phyloP scores from a whole-genome alignment of 2,888 invertebrate genomes.

The Sialis lutaria region DNA sequence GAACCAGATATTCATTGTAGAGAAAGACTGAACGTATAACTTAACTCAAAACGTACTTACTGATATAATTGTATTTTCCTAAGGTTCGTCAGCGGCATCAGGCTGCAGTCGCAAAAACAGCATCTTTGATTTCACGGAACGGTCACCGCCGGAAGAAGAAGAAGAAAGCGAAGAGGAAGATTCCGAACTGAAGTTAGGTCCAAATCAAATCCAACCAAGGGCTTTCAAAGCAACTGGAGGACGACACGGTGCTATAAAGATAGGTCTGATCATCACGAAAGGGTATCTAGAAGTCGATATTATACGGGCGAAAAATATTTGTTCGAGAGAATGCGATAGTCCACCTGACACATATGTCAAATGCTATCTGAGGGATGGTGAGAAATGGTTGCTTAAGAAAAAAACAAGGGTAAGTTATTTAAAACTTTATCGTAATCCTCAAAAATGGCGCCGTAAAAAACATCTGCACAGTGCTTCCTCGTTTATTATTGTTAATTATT shows the following conservation, averaged over 20 bases:
- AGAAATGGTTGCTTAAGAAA: slow-evolving; percentile 77
- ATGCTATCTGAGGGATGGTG: slow-evolving; percentile 78
- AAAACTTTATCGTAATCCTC: no score
- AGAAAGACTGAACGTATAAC: no score
- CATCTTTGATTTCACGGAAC: slow-evolving; percentile 34
- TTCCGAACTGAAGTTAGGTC: slow-evolving; percentile 36
- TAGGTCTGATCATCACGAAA: slow-evolving; percentile 79
- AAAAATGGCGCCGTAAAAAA: no score
- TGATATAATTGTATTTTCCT: no score
- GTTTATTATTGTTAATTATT: no score
- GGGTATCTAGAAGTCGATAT: slow-evolving; percentile 83
- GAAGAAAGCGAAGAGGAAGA: slow-evolving; percentile 30
- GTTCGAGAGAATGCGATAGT: slow-evolving; percentile 49
- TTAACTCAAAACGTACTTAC: no score
- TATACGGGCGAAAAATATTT: slow-evolving; percentile 50
- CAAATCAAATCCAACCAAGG: slow-evolving; percentile 66
- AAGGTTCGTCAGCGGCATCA: slow-evolving; percentile 22
- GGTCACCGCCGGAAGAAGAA: slow-evolving; percentile 33
- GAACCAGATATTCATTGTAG: no score
- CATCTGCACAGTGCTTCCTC: no score
- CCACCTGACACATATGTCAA: slow-evolving; percentile 84
- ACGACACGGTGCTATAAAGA: slow-evolving; percentile 64
- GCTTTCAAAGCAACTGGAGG: slow-evolving; percentile 49
- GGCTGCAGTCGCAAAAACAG: slow-evolving; percentile 32
- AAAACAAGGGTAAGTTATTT: slow-evolving; percentile 50